These are phyloP conservation scores for Dasysyrphus albostriatus DNA, from an alignment of 2,888 invertebrate genomes.

Conservation along the genomic window DNA sequence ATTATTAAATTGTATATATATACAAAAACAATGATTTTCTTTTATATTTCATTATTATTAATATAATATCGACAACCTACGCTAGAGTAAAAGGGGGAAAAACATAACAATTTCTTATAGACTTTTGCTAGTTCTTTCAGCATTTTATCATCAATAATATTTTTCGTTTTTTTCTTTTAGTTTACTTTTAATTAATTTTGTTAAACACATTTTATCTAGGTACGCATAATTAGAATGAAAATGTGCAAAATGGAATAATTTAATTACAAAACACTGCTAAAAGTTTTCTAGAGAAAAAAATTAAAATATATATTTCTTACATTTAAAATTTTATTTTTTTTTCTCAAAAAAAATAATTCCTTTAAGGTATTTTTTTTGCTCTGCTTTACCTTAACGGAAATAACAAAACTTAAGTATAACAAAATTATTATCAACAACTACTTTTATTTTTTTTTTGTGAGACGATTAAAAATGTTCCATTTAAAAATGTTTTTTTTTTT, in stretches of 20 bases:
- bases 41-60: constrained; percentile 29
- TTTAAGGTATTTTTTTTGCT: constrained; percentile 15
- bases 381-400: not conserved
- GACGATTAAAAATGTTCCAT: constrained; percentile 53
- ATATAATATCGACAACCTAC: constrained; percentile 70
- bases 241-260: constrained; percentile 41
- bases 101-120: constrained; percentile 71
- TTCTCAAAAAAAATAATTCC: not conserved
- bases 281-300: constrained; percentile 16
- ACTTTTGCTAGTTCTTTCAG: constrained; percentile 61
- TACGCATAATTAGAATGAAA: constrained; percentile 60
- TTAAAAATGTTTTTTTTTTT: constrained; percentile 44
- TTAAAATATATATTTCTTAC: constrained; percentile 26
- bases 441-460: constrained; percentile 32
- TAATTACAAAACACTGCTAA: constrained; percentile 54
- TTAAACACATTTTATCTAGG: constrained; percentile 45
- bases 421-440: constrained; percentile 36
- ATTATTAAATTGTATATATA: constrained; percentile 71
- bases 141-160: constrained; percentile 35
- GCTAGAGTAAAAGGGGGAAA: constrained; percentile 69
- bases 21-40: constrained; percentile 68
- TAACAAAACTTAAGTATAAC: constrained; percentile 26
- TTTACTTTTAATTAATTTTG: constrained; percentile 27
- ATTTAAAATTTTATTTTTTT: constrained; percentile 26
- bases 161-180: constrained; percentile 33